Evolutionary conservation across 2,888 invertebrate genomes (phyloP), one percentile per base, ranked within the genome.

Genomic region (Hemistola chrysoprasaria): DNA sequence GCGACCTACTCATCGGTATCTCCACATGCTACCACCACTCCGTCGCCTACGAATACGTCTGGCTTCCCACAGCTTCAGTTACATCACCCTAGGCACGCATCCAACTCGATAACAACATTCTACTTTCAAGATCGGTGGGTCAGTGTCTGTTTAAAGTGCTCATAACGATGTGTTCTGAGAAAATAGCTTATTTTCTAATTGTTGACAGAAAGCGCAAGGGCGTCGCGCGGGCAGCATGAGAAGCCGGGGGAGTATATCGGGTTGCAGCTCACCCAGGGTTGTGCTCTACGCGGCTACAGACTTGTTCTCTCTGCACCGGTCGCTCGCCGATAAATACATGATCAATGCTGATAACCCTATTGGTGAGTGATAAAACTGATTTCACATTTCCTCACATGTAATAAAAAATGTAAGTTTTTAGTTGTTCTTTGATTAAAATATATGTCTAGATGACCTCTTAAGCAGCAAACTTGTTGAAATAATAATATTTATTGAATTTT

Each of bases 321-420:
- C 93, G 40, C 90, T 98, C 37, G 98, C 97, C 0, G 94, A 95
- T 64, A 93, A 94, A 70, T 98, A 98, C 71, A 91, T 94, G 34
- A 81, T 94, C 47, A 78, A 92, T 68, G 63, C 87, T 11, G 76
- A 90, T 61, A 71, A 85, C 67, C 71, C 90, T 53, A 56, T 85
- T n/a, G 85, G 90, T 89, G 55, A 29, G 67, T 49, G 3, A 7
- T 22, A 22, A n/a, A n/a, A n/a, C n/a, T n/a, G n/a, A n/a, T n/a
- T 22, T 30, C 8, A 21, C 36, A 21, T 39, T 45, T n/a, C n/a
- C n/a, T n/a, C n/a, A n/a, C n/a, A n/a, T n/a, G n/a, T n/a, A n/a
- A n/a, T n/a, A n/a, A n/a, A n/a, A n/a, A n/a, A n/a, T n/a, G n/a
- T n/a, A n/a, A n/a, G n/a, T n/a, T n/a, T n/a, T n/a, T n/a, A n/a